Evolutionary conservation across 1,140 invertebrate genomes (phyloP), one percentile per base, ranked within the genome.

Genomic region (Neuroterus valhalla): DNA sequence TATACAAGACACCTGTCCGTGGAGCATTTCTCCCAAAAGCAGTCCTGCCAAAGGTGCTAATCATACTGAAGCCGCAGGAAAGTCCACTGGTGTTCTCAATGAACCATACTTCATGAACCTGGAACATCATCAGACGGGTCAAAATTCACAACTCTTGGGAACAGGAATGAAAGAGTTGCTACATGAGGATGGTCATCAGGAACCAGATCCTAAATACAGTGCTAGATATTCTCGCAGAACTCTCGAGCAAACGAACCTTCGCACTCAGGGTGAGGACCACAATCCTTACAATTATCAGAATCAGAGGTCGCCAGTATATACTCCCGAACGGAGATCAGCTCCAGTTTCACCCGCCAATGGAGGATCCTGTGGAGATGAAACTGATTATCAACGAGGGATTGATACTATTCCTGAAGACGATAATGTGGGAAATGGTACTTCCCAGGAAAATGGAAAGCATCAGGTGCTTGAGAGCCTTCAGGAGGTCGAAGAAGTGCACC

Each of bases 211-310:
- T 3, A 62, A 31, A n/a, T 31, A n/a, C 23, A 5, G 2, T 23
- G 15, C 23, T n/a, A 62, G 23, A 62, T n/a, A 23, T 31, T 14
- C 23, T 0, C 75, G 66, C 14, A 76, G 46, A 38, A 82, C 78
- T 69, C 74, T 86, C 14, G 81, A 82, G 45, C 71, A 80, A 12
- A 85, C 84, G 10, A 85, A 85, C 68, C 70, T 86, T 31, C 17
- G 52, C 14, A 2, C 3, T 26, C 15, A 6, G 23, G 12, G 4
- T 26, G 52, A 55, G 5, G 31, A 21, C 26, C 26, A 3, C 3
- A n/a, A n/a, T 14, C 26, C 12, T 26, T 26, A 12, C 2, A 62
- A 4, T 62, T 26, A 5, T 62, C 26, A 31, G 15, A 15, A 15
- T 2, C 23, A 26, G n/a, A 3, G 31, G 6, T 62, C 23, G 26